Evolutionary conservation across 2,113 vertebrate genomes (phyloP).

Genomic region (Chelonoidis abingdonii): DNA sequence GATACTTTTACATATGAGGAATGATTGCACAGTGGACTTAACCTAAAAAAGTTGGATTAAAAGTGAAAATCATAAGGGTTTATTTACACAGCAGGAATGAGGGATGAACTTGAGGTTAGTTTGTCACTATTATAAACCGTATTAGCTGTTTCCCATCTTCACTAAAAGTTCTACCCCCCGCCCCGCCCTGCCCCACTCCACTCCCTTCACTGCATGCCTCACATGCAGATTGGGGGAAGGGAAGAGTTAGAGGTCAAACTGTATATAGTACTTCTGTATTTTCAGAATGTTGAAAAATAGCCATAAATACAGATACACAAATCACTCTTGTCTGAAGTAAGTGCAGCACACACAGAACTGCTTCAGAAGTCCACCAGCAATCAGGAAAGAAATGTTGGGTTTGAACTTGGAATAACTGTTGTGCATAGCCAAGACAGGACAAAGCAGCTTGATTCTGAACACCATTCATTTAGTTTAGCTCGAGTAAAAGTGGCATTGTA

Average conservation of each 20-base stretch:
- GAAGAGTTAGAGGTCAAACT: neutral
- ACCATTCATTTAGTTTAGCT: neutral
- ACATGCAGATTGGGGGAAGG: neutral
- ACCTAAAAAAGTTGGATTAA: neutral
- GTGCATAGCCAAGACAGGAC: neutral
- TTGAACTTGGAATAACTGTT: neutral
- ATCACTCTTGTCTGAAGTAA: neutral
- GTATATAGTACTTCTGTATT: neutral
- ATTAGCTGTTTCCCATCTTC: neutral
- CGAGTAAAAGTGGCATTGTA: neutral
- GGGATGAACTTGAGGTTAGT: neutral
- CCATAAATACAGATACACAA: neutral
- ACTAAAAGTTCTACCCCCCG: neutral
- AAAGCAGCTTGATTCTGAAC: neutral
- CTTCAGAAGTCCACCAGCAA: neutral
- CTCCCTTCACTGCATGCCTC: neutral
- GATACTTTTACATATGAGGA: no score
- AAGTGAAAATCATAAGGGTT: accelerated
- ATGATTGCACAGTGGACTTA: no score
- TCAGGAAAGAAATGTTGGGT: neutral
- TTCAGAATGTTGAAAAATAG: neutral
- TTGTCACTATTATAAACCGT: accelerated
- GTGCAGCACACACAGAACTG: neutral
- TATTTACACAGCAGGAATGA: neutral
- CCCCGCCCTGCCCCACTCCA: neutral